These are phyloP conservation scores for Melanotaenia boesemani DNA, from an alignment of 2,797 vertebrate genomes.

Conservation along the genomic window DNA sequence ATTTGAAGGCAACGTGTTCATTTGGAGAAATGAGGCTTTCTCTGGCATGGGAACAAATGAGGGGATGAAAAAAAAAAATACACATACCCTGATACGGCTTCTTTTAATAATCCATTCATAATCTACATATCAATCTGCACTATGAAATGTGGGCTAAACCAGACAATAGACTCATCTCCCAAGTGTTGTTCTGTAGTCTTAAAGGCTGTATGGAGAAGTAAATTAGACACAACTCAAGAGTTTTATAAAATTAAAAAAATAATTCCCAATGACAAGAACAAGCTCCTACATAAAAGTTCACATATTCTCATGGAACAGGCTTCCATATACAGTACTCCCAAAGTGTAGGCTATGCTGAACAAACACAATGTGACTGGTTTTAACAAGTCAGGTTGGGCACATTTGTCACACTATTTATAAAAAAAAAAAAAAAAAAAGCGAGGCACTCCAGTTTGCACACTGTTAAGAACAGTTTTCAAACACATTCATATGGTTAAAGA, in stretches of 20 bases:
- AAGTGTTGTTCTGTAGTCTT: constrained; percentile 41
- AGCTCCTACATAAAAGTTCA: constrained; percentile 54
- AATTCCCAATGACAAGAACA: constrained; percentile 38
- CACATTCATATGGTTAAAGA: constrained; percentile 77
- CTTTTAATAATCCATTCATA: constrained; percentile 76
- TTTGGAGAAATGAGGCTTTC: constrained; percentile 36
- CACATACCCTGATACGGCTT: constrained; percentile 72
- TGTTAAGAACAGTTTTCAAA: constrained; percentile 66
- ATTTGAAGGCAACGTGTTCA: constrained; percentile 63
- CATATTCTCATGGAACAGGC: constrained; percentile 54
- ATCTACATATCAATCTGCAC: constrained; percentile 83
- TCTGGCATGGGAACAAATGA: constrained; percentile 45
- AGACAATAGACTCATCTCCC: constrained; percentile 36
- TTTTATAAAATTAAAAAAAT: constrained; percentile 38
- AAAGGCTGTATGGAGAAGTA: constrained; percentile 38
- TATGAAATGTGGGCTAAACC: constrained; percentile 53
- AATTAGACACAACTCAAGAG: constrained; percentile 27
- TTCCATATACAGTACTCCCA: constrained; percentile 50
- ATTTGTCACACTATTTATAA: constrained; percentile 41
- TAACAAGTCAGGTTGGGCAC: constrained; percentile 31
- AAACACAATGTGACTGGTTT: constrained; percentile 46
- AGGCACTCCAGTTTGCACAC: constrained; percentile 78
- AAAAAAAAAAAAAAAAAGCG: constrained; percentile 36
- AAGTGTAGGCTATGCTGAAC: constrained; percentile 29
- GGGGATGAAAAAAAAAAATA: constrained; percentile 25